Evolutionary conservation across 2,113 vertebrate genomes (phyloP).

Genomic region (Lynx canadensis): DNA sequence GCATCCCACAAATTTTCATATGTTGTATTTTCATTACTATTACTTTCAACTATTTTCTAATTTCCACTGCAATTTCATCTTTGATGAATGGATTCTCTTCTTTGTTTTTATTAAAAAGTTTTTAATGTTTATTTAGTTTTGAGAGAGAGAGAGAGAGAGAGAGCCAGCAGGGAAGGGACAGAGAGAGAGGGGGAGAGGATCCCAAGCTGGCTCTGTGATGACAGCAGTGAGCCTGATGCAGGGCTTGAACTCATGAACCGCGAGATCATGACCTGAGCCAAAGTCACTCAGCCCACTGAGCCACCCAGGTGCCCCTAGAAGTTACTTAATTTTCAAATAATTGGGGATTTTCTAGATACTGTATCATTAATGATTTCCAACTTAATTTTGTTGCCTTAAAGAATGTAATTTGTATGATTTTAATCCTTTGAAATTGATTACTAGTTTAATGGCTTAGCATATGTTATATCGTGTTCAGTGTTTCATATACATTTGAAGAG

Average conservation of each 20-base stretch:
- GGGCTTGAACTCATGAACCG: no score
- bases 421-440: neutral
- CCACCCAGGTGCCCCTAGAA: neutral
- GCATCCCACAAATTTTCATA: neutral
- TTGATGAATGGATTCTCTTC: neutral
- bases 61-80: neutral
- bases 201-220: no score
- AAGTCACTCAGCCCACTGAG: no score
- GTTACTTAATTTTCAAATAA: neutral
- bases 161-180: no score
- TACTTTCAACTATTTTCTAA: neutral
- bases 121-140: no score
- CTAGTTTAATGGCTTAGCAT: neutral
- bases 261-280: no score
- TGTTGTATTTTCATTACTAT: neutral
- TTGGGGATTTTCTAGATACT: neutral
- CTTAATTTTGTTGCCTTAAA: neutral
- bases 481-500: neutral
- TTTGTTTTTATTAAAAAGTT: no score
- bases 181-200: no score
- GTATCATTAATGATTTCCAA: neutral
- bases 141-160: no score
- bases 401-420: neutral
- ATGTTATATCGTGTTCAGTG: neutral
- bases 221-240: no score